Percentiles rank a stretch among this genome's conserved stretches.
phyloP scores from a whole-genome alignment of 1,140 invertebrate species.

The Aradophagus sp. region DNA sequence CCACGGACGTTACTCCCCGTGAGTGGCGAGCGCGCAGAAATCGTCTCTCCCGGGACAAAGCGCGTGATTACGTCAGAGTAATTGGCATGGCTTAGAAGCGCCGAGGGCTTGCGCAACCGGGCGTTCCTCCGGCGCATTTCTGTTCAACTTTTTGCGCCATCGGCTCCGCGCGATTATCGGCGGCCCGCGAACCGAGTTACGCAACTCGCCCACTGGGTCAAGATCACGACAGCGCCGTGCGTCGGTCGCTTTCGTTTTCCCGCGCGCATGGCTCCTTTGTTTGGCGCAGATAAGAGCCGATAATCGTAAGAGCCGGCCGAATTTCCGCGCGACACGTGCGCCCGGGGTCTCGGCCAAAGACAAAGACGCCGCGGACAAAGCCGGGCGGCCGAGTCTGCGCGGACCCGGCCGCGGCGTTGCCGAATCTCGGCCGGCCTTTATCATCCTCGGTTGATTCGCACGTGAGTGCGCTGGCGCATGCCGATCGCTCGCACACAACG shows the following conservation, averaged over 20 bases:
- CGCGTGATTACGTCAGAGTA: no score
- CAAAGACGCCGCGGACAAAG: conserved; percentile 10
- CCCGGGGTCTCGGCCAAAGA: conserved; percentile 2
- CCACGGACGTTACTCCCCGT: no score
- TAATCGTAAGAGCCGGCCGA: conserved; percentile 24
- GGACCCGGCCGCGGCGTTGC: conserved; percentile 33
- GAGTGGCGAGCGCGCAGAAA: no score
- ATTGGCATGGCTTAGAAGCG: no score
- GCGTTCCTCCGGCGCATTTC: conserved; percentile 3
- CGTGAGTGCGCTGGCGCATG: conserved; percentile 50
- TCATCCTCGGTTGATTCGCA: conserved; percentile 40
- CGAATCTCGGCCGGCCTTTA: conserved; percentile 29
- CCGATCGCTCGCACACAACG: conserved; percentile 13
- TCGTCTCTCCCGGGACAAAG: no score
- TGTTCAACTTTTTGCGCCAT: conserved; percentile 15
- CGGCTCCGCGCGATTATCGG: no score
- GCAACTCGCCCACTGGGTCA: conserved; percentile 51
- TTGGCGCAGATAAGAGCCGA: conserved; percentile 37
- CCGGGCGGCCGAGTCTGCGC: conserved; percentile 24
- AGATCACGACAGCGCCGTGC: conserved; percentile 48
- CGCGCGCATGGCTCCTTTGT: conserved; percentile 40
- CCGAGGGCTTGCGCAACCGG: no score
- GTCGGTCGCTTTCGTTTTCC: conserved; percentile 52
- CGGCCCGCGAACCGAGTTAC: conserved; percentile 22
- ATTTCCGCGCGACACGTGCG: conserved; percentile 55